Base-by-base conservation (phyloP, 1,140 invertebrate genomes). In the Drosophila elegans region DNA sequence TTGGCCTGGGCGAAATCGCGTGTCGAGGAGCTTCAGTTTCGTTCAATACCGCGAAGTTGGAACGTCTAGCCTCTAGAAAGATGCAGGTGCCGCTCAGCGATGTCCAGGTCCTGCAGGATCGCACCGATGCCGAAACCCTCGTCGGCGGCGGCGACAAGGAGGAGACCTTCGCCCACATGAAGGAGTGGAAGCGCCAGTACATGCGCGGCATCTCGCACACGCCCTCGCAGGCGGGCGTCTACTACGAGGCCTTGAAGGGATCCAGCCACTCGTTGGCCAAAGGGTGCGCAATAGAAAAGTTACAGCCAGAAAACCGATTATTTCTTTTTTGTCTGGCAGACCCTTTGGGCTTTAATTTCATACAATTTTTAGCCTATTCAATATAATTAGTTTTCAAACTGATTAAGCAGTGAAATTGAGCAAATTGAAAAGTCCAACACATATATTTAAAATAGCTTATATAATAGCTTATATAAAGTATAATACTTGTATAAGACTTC, bases 231-330 rank as follows among this genome's bases (percentile, higher is more conserved):
- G 90, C 85, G 0, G 83, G 90, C 29, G 90, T 91, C 49, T 91
- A 91, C 54, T 91, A 91, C 44, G 90, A 91, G 57, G 90, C 90
- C 5, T 67, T 91, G 4, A 91, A 91, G 53, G 90, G 90, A 78
- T 91, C 90, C 10, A 86, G 82, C 49, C 74, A 80, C 49, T 91
- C 90, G 44, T 44, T 91, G 71, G 90, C 74, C 34, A 91, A 77
- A 42, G 90, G 90, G 90, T 91, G 80, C 64, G 84, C 49, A 57
- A 41, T 34, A 69, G 3, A 9, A 5, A 9, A 21, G 2, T 5
- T 13, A 4, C 3, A 16, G 29, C 3, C n/a, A 3, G 10, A 44
- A 13, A 16, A 3, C 16, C 16, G 16, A 21, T 21, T 21, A 21
- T 21, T 21, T 1, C 16, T 21, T 21, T 21, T 21, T 21, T 0